phyloP scores from a whole-genome alignment of 2,888 invertebrate genomes.

The Drosophila merina region DNA sequence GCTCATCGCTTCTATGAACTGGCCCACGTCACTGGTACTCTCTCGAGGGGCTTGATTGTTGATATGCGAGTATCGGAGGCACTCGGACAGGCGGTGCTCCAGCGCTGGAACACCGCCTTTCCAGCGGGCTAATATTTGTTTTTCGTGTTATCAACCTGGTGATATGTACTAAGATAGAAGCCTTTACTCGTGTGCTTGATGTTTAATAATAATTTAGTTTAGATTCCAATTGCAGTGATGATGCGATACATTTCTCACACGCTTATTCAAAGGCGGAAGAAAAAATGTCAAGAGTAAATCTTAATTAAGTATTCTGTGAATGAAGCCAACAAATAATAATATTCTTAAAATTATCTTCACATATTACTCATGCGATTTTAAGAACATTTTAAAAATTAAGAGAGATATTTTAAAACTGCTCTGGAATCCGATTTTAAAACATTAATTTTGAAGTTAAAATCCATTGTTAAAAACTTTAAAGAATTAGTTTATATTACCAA shows the following conservation, averaged over 20 bases:
- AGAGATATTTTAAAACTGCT: too few relatives aligned
- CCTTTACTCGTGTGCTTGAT: conserved; percentile 1
- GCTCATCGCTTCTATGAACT: conserved; percentile 4
- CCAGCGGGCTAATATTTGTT: conserved; percentile 36
- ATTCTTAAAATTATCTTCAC: too few relatives aligned
- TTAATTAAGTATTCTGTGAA: neutral
- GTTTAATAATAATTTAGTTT: neutral
- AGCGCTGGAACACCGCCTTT: conserved; percentile 27
- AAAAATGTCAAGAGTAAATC: neutral
- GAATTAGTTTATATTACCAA: too few relatives aligned
- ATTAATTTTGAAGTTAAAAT: too few relatives aligned
- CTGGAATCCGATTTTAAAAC: too few relatives aligned
- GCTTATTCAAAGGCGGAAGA: neutral
- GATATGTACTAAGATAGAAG: conserved; percentile 6
- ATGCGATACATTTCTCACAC: neutral
- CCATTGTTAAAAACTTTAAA: too few relatives aligned
- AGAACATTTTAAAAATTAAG: too few relatives aligned
- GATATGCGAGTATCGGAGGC: neutral
- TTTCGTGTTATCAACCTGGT: conserved; percentile 14
- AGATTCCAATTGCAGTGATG: neutral
- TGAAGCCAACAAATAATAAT: neutral
- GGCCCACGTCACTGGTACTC: conserved; percentile 14
- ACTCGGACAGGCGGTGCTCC: conserved; percentile 36
- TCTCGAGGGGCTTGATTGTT: neutral
- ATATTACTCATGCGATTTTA: too few relatives aligned